Evolutionary conservation across 92 coral and sea anemone species (phyloP).

Genomic region (Epizoanthus rinbou): DNA sequence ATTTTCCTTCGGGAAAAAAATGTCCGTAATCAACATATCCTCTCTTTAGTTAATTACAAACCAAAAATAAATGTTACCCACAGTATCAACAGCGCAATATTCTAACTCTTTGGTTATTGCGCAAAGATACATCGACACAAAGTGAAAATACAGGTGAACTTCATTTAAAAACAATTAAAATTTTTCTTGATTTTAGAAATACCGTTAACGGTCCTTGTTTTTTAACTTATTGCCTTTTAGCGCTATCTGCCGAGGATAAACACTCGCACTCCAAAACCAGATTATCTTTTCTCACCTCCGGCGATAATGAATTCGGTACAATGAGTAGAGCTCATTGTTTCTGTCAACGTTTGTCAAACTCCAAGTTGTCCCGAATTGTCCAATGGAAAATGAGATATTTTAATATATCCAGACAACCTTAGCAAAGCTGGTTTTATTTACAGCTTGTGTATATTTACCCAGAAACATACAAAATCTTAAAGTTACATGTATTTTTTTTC

Average conservation of each 20-base stretch:
- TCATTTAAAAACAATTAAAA: not conserved
- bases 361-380: not conserved
- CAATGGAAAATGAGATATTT: not conserved
- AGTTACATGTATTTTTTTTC: not conserved
- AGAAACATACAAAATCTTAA: not conserved
- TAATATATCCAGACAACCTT: not conserved
- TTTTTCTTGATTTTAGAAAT: not conserved
- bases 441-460: not conserved
- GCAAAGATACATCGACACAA: not conserved
- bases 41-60: not conserved
- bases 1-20: not conserved
- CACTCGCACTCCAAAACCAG: not conserved
- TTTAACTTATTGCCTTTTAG: not conserved
- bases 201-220: not conserved
- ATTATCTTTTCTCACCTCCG: constrained; percentile 2
- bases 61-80: not conserved
- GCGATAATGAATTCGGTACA: constrained; percentile 4
- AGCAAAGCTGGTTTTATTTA: not conserved
- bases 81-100: not conserved
- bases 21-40: not conserved
- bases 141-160: not conserved
- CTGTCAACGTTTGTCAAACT: constrained; percentile 4
- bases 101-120: not conserved
- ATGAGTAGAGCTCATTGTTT: not conserved
- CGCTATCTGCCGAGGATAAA: not conserved